phyloP scores from a whole-genome alignment of 2,888 invertebrate species.

The Ochropleura leucogaster region DNA sequence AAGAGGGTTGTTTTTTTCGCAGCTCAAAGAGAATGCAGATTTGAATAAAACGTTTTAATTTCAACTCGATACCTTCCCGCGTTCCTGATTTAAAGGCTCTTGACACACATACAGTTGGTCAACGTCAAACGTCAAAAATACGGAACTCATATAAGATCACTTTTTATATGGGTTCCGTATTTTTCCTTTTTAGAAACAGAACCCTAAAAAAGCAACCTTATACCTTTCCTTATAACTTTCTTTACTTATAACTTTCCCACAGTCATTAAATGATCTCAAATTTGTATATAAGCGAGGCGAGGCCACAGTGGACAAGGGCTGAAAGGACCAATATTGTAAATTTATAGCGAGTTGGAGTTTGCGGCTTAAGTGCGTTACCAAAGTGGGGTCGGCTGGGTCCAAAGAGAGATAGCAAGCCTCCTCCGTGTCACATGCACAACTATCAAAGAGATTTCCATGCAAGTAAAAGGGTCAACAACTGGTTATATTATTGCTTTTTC shows the following conservation, averaged over 20 bases:
- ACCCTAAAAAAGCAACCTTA: background rate
- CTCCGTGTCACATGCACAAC: slow-evolving; percentile 38
- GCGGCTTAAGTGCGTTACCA: slow-evolving; percentile 47
- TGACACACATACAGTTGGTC: too few relatives aligned
- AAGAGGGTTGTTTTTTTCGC: too few relatives aligned
- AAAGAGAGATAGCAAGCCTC: slow-evolving; percentile 3
- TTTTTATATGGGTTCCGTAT: too few relatives aligned
- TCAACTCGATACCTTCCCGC: too few relatives aligned
- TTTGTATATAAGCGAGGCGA: slow-evolving; percentile 20
- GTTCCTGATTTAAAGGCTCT: too few relatives aligned
- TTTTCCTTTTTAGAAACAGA: background rate
- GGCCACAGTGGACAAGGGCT: slow-evolving; percentile 14
- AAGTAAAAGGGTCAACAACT: background rate
- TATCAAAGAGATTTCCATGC: slow-evolving; percentile 2
- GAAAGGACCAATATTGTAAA: slow-evolving; percentile 49
- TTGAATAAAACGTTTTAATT: too few relatives aligned
- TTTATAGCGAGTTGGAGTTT: slow-evolving; percentile 49
- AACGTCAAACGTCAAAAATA: too few relatives aligned
- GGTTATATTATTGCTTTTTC: background rate
- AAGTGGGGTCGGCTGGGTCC: slow-evolving; percentile 52
- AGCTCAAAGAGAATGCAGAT: too few relatives aligned
- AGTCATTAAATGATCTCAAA: slow-evolving; percentile 20
- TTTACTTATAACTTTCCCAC: background rate
- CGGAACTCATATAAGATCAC: too few relatives aligned
- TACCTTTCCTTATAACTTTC: too few relatives aligned